Evolutionary conservation across 2,888 invertebrate genomes (phyloP), one percentile per base, ranked within the genome.

Genomic region (Cryptocephalus primarius): DNA sequence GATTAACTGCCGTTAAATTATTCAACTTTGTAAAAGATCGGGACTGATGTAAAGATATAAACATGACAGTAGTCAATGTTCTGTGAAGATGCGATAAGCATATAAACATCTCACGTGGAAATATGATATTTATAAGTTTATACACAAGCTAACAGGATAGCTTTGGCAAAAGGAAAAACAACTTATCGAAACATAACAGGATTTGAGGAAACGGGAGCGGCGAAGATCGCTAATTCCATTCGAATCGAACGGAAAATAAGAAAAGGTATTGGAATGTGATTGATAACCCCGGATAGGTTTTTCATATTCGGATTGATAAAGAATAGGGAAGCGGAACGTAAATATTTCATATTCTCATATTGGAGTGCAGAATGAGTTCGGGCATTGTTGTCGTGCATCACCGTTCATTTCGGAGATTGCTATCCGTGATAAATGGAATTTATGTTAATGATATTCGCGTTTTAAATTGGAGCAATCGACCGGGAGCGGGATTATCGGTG

Each of bases 201-300:
- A 46, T 43, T 46, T 32, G 39, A 42, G 44, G 32, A 48, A 38
- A 39, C 39, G 36, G 36, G 45, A 46, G 12, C 43, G 45, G 41
- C 38, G 33, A 33, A 34, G 49, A 47, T 22, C 22, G 50, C 51
- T 53, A 53, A 53, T 53, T 53, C 49, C 39, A 45, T 48, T 45
- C 46, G 48, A 45, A 49, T 48, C 46, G 48, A 46, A 49, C 42
- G 43, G 45, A 44, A 42, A 48, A 51, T 47, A 45, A 48, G 48
- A 44, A 51, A 51, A 53, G 50, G 51, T 55, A 53, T 52, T 40
- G 48, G 47, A 46, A 43, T 43, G 48, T 55, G 55, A 55, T 55
- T 55, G 53, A 55, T 55, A 51, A 50, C 52, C 47, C 44, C 44
- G 44, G 46, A 47, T 48, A 47, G 50, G 38, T 56, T 53, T 55